A percentile compares a stretch with the other conserved stretches of the same genome.
Conservation (phyloP, 2,797 vertebrate genomes). For the Sebastes nivosus region DNA sequence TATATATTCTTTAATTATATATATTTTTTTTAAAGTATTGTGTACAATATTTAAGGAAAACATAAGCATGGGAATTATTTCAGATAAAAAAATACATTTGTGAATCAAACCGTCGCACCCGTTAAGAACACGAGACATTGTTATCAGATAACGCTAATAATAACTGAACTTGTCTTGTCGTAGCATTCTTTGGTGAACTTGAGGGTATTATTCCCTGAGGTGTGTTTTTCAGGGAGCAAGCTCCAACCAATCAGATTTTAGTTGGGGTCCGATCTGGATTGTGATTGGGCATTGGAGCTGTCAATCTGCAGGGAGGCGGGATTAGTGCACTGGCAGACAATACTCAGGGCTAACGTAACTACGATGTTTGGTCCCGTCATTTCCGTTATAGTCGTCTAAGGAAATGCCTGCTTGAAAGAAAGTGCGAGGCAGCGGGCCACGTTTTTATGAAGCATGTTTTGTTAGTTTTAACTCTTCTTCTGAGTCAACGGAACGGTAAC, state of each 20-base stretch:
- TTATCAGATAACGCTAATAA: not conserved
- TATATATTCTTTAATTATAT: not conserved
- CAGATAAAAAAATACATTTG: not conserved
- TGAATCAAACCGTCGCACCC: not conserved
- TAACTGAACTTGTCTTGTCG: not conserved
- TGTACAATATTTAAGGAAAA: not conserved
- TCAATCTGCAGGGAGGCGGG: slow-evolving; percentile 21
- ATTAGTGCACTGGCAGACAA: not conserved
- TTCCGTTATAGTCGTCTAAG: slow-evolving; percentile 56
- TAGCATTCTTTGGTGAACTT: not conserved
- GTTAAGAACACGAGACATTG: not conserved
- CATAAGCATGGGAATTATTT: not conserved
- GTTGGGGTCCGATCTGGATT: accelerated
- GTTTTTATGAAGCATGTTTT: slow-evolving; percentile 50
- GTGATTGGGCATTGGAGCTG: not conserved
- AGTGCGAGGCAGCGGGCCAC: slow-evolving; percentile 37
- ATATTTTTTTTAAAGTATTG: not conserved
- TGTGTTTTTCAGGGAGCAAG: not conserved
- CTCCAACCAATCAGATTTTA: slow-evolving; percentile 6
- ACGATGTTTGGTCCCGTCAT: slow-evolving; percentile 6
- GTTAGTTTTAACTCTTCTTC: not conserved
- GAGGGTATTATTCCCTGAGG: accelerated
- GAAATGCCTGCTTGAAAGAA: slow-evolving; percentile 31
- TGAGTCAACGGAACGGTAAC: not conserved
- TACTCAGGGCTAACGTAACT: not conserved